A percentile compares a stretch with the other conserved stretches of the same genome.
phyloP scores from a whole-genome alignment of 2,113 vertebrate species.

The Calyptomena viridis region DNA sequence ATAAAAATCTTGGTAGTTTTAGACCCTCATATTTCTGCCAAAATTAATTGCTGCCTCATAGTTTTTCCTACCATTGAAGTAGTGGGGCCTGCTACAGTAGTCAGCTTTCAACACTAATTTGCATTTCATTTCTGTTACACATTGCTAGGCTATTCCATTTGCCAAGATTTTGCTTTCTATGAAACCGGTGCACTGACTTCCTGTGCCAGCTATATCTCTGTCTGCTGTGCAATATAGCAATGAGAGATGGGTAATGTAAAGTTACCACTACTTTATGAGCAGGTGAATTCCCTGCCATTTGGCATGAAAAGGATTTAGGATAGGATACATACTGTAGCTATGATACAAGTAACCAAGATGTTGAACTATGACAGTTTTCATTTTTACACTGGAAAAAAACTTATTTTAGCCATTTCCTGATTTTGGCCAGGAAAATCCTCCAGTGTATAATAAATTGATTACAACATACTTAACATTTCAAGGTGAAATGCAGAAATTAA shows the following conservation, averaged over 20 bases:
- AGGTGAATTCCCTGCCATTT: background rate
- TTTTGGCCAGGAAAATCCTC: background rate
- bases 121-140: background rate
- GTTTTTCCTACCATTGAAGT: background rate
- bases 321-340: background rate
- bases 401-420: background rate
- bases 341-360: background rate
- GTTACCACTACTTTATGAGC: background rate
- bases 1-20: background rate
- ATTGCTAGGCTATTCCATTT: background rate
- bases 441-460: background rate
- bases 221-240: background rate
- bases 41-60: background rate
- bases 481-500: background rate
- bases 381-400: background rate
- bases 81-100: background rate
- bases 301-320: background rate
- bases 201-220: background rate
- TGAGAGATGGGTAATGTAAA: background rate
- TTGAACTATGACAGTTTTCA: background rate
- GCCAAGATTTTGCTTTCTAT: background rate
- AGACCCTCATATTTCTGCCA: background rate
- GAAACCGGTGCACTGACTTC: background rate
- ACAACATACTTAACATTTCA: background rate
- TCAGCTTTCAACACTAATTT: background rate